These are phyloP conservation scores for Steinernema khuongi DNA, from an alignment of 1,140 invertebrate species.

Conservation along the genomic window DNA sequence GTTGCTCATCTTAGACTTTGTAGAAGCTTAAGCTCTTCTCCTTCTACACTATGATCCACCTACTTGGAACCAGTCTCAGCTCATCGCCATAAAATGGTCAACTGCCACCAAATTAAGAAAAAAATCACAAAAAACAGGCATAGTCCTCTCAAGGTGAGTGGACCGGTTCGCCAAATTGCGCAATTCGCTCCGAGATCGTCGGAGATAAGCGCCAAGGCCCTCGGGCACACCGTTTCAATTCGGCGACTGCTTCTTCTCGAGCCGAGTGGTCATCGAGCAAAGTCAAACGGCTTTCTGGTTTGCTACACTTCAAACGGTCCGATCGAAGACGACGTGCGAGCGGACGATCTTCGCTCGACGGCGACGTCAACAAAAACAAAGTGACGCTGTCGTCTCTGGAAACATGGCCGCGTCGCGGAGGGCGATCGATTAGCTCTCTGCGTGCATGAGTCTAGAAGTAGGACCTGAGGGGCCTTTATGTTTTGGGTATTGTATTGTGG, in stretches of 20 bases:
- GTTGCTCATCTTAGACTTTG: no score
- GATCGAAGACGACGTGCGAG: no score
- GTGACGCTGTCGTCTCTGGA: neutral
- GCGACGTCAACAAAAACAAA: neutral
- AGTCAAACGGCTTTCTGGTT: neutral
- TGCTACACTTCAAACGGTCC: neutral
- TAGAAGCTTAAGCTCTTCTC: no score
- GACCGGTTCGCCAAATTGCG: constrained; percentile 5
- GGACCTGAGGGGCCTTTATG: no score
- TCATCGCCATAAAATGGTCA: no score
- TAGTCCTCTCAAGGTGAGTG: neutral
- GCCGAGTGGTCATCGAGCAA: neutral
- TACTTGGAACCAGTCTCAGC: no score
- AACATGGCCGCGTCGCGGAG: neutral
- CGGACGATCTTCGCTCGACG: neutral
- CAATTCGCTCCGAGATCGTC: neutral
- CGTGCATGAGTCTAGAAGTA: no score
- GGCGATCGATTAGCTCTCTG: neutral
- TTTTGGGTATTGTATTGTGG: no score
- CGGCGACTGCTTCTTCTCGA: no score
- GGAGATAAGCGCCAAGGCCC: neutral
- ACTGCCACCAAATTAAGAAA: neutral
- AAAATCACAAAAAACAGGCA: neutral
- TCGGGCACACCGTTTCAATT: no score
- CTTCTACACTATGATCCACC: no score